Base-by-base conservation (phyloP, 2,797 vertebrate species). In the Coregonus suidteri region DNA sequence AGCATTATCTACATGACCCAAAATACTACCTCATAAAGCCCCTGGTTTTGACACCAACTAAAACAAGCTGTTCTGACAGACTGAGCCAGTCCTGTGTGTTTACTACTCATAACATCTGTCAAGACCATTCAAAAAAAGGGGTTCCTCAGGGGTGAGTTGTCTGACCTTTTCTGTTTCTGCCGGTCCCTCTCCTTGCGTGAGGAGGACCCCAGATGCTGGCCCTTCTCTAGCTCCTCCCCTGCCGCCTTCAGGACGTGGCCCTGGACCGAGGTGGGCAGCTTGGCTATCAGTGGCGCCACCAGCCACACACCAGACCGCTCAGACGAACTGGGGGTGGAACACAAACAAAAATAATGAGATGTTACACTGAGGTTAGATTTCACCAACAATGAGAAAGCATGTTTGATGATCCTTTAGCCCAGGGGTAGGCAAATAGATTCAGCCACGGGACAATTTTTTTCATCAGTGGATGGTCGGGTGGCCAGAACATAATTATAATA, bases 231-330 rank as follows among this genome's bases (percentile, higher is more conserved):
- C 86, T 99, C 98, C 77, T 99, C 98, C 68, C 98, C 98, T 1
- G 98, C 98, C 7, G 98, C 98, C 90, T 99, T 99, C 84, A 99
- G 92, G 13, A 99, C 98, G 0, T 99, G 97, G 41, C 98, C 98
- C 85, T 99, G 98, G 73, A 99, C 98, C 0, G 97, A 97, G 4
- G 97, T 99, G 81, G 96, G 97, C 87, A 99, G 95, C 88, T 99
- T 99, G 77, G 97, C 98, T 64, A 99, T 99, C 77, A 99, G 90
- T 1, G 98, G 98, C 11, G 98, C 98, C 86, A 99, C 98, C 82
- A 99, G 90, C 98, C 98, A 99, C 77, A 99, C 98, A n/a, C 98
- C 98, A 0, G 97, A 98, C 34, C 98, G 94, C 88, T 99, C 98
- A 1, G 98, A 94, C 68, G 98, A 99, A 88, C 98, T 99, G 90